Conservation (phyloP, 1,140 invertebrate genomes). For the Vanessa tameamea region DNA sequence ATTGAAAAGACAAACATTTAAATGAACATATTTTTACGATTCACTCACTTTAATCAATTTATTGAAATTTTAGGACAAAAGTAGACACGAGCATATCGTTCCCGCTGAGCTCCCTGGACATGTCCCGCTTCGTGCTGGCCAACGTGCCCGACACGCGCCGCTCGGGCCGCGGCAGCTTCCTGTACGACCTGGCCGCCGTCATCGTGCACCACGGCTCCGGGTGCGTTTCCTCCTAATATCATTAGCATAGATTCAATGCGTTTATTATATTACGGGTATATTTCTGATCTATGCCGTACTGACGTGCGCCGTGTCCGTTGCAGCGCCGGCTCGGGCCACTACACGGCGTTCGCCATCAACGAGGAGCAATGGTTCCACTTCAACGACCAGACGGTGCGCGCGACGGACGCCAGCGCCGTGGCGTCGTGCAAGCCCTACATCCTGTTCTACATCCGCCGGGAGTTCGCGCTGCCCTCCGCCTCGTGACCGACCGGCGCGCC, state of each 20-base stretch:
- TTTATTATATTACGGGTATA: background rate
- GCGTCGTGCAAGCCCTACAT: slow-evolving; percentile 92
- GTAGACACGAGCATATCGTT: slow-evolving; percentile 91
- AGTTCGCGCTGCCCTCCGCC: slow-evolving; percentile 68
- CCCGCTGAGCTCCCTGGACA: slow-evolving; percentile 88
- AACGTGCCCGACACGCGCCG: slow-evolving; percentile 84
- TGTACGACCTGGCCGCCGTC: slow-evolving; percentile 92
- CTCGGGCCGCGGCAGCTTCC: slow-evolving; percentile 65
- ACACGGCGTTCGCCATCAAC: slow-evolving; percentile 92
- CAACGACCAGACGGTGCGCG: slow-evolving; percentile 93
- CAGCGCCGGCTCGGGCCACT: slow-evolving; percentile 91
- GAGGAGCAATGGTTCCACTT: slow-evolving; percentile 93
- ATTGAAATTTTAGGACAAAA: slow-evolving; percentile 81
- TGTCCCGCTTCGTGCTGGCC: slow-evolving; percentile 88
- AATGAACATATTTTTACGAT: too few relatives aligned
- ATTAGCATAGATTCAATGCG: too few relatives aligned
- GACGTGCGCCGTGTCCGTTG: background rate
- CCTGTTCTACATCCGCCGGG: slow-evolving; percentile 90
- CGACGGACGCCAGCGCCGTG: slow-evolving; percentile 85
- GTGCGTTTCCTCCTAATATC: slow-evolving; percentile 62
- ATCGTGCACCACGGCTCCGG: slow-evolving; percentile 93
- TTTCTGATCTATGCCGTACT: slow-evolving; percentile 8
- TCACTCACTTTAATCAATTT: background rate
- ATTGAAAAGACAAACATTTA: too few relatives aligned
- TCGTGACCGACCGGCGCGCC: slow-evolving; percentile 41